Evolutionary conservation across 37 sponge, comb jelly and placozoan species (phyloP), one percentile per base, ranked within the genome.

Genomic region (Lycopodina hypogea): DNA sequence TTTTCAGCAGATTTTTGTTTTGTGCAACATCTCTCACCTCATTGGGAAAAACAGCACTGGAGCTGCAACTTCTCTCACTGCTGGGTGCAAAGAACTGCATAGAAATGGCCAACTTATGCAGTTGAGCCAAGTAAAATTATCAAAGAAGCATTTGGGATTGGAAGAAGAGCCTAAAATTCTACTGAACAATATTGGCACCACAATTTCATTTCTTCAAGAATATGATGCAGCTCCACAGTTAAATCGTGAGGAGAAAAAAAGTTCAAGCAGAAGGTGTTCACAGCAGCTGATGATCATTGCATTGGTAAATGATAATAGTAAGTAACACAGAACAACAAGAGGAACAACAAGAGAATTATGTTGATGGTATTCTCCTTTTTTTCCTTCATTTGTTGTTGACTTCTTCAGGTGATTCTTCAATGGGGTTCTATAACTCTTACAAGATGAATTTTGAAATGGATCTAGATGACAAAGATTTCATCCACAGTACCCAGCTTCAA

Each of bases 391-490:
- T n/a, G n/a, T n/a, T n/a, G n/a, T 24, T 73, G 41, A n/a, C n/a
- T 33, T 45, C 23, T 51, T 42, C 41, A 76, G 66, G 66, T 19
- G 35, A 65, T 30, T 4, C 32, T 4, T 2, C 11, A 12, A 15
- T 32, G 7, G 35, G 30, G 18, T 65, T 65, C 35, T 65, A 32
- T 34, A 65, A 32, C 30, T 24, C 56, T 14, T 55, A 56, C 28
- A 62, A 48, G 22, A n/a, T 83, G n/a, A 83, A 50, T 9, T 83
- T 83, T 53, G 22, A 56, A 19, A 23, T 83, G 0, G 55, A 82
- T 19, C 35, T 82, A 24, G 63, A 26, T 45, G 52, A 28, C 82
- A 64, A 53, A 2, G 37, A 41, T 21, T 26, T 30, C 60, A 65
- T 82, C 21, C 36, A 74, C 6, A 42, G 35, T 24, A 53, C 75